Base-by-base conservation (phyloP, 2,888 invertebrate genomes). In the Rhagophthalmus giganteus region DNA sequence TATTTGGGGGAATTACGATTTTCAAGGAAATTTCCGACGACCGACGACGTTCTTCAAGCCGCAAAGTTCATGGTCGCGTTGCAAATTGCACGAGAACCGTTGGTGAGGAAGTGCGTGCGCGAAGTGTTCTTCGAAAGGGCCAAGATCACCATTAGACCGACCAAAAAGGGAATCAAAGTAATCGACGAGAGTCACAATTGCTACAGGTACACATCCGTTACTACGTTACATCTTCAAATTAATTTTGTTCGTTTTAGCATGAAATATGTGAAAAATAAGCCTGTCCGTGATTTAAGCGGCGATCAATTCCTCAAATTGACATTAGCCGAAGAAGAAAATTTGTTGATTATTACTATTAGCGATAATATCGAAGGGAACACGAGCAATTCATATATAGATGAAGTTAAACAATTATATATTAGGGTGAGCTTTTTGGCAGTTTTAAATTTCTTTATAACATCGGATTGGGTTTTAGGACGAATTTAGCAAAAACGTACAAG, bases 141-240 rank as follows among this genome's bases (percentile, higher is more conserved):
- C 2, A 90, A 90, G 57, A 72, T 99, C 49, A 81, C 81, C 51
- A 86, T 91, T 1, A 59, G 74, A 1, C 95, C 98, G 1, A 98
- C 97, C 0, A 89, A 90, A 68, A 88, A 90, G 59, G 99, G 99
- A 0, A 69, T 88, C 25, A 95, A 95, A 75, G 91, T 94, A 66
- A 94, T 99, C 55, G 99, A 99, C 70, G 98, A 99, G 76, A 86
- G 87, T 59, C 96, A 99, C 73, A 81, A 88, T 0, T 88, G 91
- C 61, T 94, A 83, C 69, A 78, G 79, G 83, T 81, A 62, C 5
- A 30, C 7, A 11, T 30, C 12, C 5, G 27, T 27, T 4, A 2
- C 12, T 5, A 30, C 7, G 30, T 30, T 11, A 5, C 3, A 11
- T 30, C 12, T 3, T 30, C 2, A 30, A 15, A 16, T 11, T 2